Conservation (phyloP, 2,888 invertebrate species). For the Bursaphelenchus okinawaensis region DNA sequence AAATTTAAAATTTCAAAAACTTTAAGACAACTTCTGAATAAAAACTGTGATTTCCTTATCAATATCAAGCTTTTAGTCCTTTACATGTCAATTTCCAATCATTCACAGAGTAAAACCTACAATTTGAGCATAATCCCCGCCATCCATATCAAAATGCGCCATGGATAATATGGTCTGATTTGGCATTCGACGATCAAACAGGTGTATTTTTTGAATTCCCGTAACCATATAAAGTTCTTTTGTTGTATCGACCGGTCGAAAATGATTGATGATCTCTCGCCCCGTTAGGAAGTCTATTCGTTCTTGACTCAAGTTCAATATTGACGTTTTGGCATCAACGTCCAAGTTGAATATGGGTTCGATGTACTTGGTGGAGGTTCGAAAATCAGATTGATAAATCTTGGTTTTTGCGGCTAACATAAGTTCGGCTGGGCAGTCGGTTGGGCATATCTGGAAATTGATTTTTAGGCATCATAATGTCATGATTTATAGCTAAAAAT, state of each 20-base stretch:
- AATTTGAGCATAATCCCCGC: neutral
- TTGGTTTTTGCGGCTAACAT: neutral
- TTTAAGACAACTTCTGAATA: too few relatives aligned
- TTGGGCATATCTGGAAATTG: neutral
- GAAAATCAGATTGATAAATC: neutral
- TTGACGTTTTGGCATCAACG: neutral
- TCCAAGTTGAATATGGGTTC: slow-evolving; percentile 1
- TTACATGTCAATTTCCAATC: slow-evolving; percentile 2
- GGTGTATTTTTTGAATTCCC: neutral
- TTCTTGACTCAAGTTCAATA: neutral
- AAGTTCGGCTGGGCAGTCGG: slow-evolving; percentile 2
- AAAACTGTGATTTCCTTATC: too few relatives aligned
- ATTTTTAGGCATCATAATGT: neutral
- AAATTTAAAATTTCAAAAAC: too few relatives aligned
- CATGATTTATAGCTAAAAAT: too few relatives aligned
- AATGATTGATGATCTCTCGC: slow-evolving; percentile 2
- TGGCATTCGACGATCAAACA: slow-evolving; percentile 7
- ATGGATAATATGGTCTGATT: neutral
- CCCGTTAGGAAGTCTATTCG: neutral
- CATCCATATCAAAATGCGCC: slow-evolving; percentile 3
- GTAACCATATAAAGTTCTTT: slow-evolving; percentile 4
- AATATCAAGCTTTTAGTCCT: too few relatives aligned
- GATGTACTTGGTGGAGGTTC: neutral
- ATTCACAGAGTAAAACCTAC: neutral
- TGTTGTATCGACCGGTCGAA: neutral